These are phyloP conservation scores for Empidonax traillii DNA, from an alignment of 2,113 vertebrate species.

Conservation along the genomic window DNA sequence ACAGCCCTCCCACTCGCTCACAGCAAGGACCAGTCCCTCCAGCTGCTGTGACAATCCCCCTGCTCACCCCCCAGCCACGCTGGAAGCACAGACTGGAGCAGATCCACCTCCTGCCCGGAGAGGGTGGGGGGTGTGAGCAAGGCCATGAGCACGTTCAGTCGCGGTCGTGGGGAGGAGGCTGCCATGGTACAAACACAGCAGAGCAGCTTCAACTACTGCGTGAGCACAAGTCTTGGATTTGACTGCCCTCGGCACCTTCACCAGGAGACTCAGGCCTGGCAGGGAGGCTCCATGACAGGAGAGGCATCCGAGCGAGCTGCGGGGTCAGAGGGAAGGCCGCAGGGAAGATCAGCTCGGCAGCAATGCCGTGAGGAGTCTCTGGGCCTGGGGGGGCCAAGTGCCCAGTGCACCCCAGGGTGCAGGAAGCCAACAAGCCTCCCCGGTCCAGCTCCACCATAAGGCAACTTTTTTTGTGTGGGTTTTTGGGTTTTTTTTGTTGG, in stretches of 20 bases:
- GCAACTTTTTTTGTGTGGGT: conserved; percentile 70
- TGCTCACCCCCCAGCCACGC: not conserved
- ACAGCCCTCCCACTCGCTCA: not conserved
- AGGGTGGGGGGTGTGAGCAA: not conserved
- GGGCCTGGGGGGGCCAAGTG: not conserved
- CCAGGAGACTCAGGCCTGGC: not conserved
- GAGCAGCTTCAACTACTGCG: not conserved
- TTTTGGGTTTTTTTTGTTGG: not conserved
- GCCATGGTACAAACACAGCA: not conserved
- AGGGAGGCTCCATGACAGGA: rapidly evolving
- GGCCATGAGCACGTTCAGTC: conserved; percentile 1
- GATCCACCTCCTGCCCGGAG: not conserved
- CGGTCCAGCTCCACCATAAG: conserved; percentile 78
- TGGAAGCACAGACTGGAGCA: not conserved
- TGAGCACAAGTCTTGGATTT: not conserved
- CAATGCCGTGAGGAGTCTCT: conserved; percentile 30
- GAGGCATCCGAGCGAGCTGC: not conserved
- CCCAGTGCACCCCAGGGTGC: not conserved
- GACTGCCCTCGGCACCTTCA: not conserved
- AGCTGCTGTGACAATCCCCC: not conserved
- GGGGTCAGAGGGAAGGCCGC: not conserved
- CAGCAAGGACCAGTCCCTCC: not conserved
- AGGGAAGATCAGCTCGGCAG: conserved; percentile 34
- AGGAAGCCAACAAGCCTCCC: conserved; percentile 2
- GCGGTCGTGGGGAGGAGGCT: not conserved